Evolutionary conservation across 2,888 invertebrate species (phyloP).

Genomic region (Ferrisia virgata): DNA sequence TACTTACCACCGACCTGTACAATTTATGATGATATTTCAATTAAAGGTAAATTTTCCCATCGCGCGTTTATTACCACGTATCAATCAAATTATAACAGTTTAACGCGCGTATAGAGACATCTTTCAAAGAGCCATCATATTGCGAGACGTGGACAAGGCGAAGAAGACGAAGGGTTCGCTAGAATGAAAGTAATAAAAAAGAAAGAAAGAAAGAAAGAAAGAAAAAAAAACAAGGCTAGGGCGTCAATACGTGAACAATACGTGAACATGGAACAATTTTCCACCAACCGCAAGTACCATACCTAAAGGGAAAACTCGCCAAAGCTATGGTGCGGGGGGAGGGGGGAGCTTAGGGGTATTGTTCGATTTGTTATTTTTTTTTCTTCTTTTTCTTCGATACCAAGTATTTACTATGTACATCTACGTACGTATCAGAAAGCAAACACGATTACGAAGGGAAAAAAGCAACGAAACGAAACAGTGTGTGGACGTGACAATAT

Average conservation of each 20-base stretch:
- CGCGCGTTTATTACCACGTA: background rate
- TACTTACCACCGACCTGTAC: too few species aligned
- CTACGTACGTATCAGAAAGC: background rate
- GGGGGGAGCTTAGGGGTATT: too few species aligned
- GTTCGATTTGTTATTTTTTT: background rate
- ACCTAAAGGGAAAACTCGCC: background rate
- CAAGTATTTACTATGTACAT: background rate
- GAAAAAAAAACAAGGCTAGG: background rate
- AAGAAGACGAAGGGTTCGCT: background rate
- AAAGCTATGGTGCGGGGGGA: background rate
- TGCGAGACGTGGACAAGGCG: background rate
- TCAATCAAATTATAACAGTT: slow-evolving; percentile 6
- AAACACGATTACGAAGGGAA: too few species aligned
- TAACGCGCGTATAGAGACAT: background rate
- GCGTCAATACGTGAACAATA: background rate
- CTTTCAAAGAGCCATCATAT: background rate
- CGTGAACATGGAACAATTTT: background rate
- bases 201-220: background rate
- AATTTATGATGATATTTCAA: slow-evolving; percentile 3
- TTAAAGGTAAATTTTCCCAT: background rate
- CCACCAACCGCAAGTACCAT: background rate
- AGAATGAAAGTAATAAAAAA: background rate
- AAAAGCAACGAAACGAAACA: background rate
- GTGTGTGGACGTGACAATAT: slow-evolving; percentile 14
- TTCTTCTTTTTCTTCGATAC: background rate